Evolutionary conservation across 1,140 invertebrate genomes (phyloP), one percentile per base, ranked within the genome.

Genomic region (Rhysida immarginata): DNA sequence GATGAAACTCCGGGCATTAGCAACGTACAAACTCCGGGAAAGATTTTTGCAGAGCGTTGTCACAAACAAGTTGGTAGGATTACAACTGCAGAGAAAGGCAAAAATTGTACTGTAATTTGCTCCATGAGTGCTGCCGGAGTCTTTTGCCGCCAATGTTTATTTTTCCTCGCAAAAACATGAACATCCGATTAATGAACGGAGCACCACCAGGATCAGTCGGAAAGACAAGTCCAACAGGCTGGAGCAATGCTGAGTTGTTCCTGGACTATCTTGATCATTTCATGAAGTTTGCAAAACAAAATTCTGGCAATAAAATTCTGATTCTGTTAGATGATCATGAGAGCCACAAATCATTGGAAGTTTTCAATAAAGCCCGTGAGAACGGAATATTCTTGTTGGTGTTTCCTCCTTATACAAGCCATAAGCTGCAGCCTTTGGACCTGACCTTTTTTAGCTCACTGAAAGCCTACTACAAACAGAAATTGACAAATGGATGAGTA

Each of bases 61-160:
- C 5, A 35, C 5, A 35, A 35, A 35, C 29, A 35, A 35, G 29
- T 35, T 5, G 29, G 29, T 16, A 35, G 29, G 5, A 35, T 35
- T 5, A 35, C 29, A 35, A 8, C 29, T 8, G 29, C 5, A 16
- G 29, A 35, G 16, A 35, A 16, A 35, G 29, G 29, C 16, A 16
- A 8, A 5, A 35, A 35, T 35, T 8, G 61, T 2, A 64, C 60
- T 3, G n/a, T 59, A 42, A 20, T n/a, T 53, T 26, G 18, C 18
- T 46, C 61, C 27, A 55, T 64, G 20, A 55, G 26, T 53, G 56
- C 61, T 35, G 29, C 35, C 21, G 62, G 65, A 60, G 60, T 23
- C 21, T 14, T 25, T 48, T 64, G n/a, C 63, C 61, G n/a, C 62
- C 62, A 25, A 60, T 63, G 26, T 57, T 65, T n/a, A 54, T 65